Base-by-base conservation (phyloP, 2,797 vertebrate species). In the Cheirogaleus major region DNA sequence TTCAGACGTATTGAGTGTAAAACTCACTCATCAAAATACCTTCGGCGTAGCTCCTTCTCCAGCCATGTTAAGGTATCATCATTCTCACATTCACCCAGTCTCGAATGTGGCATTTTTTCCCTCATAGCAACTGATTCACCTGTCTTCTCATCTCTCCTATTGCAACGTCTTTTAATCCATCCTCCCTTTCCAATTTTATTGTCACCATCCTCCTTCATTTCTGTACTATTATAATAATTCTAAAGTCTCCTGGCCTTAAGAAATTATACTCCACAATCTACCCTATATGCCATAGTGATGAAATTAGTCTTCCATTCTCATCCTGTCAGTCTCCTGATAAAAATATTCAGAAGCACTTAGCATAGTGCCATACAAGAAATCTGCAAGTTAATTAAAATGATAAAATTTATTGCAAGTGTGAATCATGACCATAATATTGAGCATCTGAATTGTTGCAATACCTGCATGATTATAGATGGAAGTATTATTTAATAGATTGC, bases 351-450 rank as follows among this genome's bases (percentile, higher is more conserved):
- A 87, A 80, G 50, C 32, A 89, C 45, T 6, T 67, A 87, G 27
- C 59, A 91, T 5, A 80, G 55, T 72, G 72, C 32, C 43, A 25
- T 61, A 87, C 11, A 78, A 61, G 94, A 93, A 81, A 17, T 50
- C 67, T 95, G 11, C 38, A 84, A 91, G 38, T 95, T 96, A 84
- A 97, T 78, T 95, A 92, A 92, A 93, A 82, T 92, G 61, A 59
- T 45, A 93, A 38, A 84, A 27, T 87, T 96, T 76, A 96, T 72
- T 81, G 43, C 83, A 83, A 80, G 55, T 89, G 52, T 70, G 90
- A 95, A 63, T 96, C 86, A 43, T 69, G 57, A 85, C 13, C 41
- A 59, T 89, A 87, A 81, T 50, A 93, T n/a, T 69, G 69, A 94
- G 32, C 18, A 63, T 91, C 38, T 82, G 43, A 89, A 87, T 87